A percentile compares a stretch with the other conserved stretches of the same genome.
Evolutionary conservation across 1,140 invertebrate genomes (phyloP).

Genomic region (Conus betulinus): DNA sequence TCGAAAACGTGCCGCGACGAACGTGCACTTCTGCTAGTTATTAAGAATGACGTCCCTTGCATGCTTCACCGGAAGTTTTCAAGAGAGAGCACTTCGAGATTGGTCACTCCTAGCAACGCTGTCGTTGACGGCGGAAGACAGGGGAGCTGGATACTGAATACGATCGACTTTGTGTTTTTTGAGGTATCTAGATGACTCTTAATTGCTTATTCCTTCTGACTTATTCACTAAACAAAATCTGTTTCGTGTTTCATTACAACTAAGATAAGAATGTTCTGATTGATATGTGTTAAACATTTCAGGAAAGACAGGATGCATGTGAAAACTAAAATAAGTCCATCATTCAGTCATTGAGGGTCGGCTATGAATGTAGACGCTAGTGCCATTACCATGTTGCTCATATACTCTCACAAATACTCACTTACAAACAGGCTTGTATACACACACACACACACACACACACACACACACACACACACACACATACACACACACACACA

Average conservation of each 20-base stretch:
- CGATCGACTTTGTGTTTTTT: not conserved
- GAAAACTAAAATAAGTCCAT: no score
- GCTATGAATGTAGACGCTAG: no score
- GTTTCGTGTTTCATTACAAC: not conserved
- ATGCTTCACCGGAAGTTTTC: not conserved
- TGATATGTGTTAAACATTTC: no score
- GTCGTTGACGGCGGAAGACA: conserved; percentile 33
- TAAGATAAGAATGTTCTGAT: no score
- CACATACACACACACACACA: no score
- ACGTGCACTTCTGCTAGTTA: conserved; percentile 8
- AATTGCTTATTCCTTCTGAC: not conserved
- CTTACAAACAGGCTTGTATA: not conserved
- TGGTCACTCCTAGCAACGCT: conserved; percentile 44
- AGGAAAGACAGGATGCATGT: no score
- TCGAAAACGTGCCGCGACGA: not conserved
- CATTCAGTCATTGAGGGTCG: no score
- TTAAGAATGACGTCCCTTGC: conserved; percentile 35
- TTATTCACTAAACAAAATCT: not conserved
- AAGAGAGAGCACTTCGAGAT: not conserved
- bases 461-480: not conserved
- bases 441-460: not conserved
- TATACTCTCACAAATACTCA: no score
- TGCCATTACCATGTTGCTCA: no score
- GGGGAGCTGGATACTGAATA: not conserved
- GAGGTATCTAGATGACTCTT: not conserved